phyloP scores from a whole-genome alignment of 2,888 invertebrate genomes.

The Drosophila flavopinicola region DNA sequence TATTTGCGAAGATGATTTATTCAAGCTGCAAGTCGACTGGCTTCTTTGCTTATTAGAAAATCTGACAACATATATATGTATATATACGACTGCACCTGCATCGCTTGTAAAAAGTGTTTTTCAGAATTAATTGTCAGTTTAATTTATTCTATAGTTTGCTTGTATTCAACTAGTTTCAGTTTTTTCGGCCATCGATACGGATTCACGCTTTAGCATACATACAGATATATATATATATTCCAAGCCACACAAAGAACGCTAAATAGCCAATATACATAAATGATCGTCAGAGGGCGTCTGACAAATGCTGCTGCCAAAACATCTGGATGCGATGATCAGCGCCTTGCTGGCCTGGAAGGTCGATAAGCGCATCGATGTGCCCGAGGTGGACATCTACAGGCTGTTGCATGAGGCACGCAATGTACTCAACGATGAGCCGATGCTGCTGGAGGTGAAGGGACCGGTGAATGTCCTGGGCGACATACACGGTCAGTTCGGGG shows the following conservation, averaged over 20 bases:
- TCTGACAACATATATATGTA: no score
- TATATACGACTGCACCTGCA: no score
- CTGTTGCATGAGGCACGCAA: conserved; percentile 97
- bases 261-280: neutral
- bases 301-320: conserved; percentile 26
- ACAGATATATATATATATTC: no score
- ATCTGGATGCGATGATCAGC: conserved; percentile 32
- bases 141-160: neutral
- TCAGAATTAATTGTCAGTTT: conserved; percentile 9
- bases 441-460: conserved; percentile 97
- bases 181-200: neutral
- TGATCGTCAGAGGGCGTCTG: neutral
- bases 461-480: conserved; percentile 98
- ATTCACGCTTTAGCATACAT: neutral
- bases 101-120: neutral
- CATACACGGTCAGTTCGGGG: conserved; percentile 45
- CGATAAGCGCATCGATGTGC: conserved; percentile 15
- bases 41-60: no score
- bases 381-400: conserved; percentile 89
- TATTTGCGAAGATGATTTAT: no score
- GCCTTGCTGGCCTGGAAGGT: conserved; percentile 20
- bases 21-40: no score
- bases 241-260: neutral
- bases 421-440: conserved; percentile 98
- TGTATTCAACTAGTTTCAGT: neutral